A percentile compares a stretch with the other conserved stretches of the same genome.
Conservation (phyloP, 2,113 vertebrate genomes). For the Cyprinodon tularosa region DNA sequence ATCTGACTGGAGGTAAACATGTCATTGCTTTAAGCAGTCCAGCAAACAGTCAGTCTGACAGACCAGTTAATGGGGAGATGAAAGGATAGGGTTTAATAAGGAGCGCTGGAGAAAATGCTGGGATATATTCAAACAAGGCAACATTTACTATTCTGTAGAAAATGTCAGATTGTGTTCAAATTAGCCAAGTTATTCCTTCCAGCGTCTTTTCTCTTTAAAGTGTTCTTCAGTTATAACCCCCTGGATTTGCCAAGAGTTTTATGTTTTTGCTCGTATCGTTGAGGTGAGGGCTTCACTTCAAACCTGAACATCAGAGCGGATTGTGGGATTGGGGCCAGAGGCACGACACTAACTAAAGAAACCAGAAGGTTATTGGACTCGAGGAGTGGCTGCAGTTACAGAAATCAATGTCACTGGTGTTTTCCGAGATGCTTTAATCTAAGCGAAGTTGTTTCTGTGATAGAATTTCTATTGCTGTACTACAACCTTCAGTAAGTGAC, state of each 20-base stretch:
- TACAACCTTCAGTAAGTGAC: constrained; percentile 20
- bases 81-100: constrained; percentile 66
- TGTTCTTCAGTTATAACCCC: constrained; percentile 23
- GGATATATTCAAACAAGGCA: constrained; percentile 55
- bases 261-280: constrained; percentile 33
- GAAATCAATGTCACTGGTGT: neutral
- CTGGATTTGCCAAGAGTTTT: constrained; percentile 41
- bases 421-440: neutral
- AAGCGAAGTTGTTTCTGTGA: neutral
- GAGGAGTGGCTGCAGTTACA: constrained; percentile 6
- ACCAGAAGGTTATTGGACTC: constrained; percentile 38
- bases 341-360: constrained; percentile 5
- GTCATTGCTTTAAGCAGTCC: constrained; percentile 56
- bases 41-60: constrained; percentile 70
- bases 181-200: constrained; percentile 17
- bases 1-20: constrained; percentile 72
- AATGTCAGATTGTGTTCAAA: constrained; percentile 59
- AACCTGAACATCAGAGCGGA: constrained; percentile 62
- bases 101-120: constrained; percentile 19
- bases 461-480: constrained; percentile 7
- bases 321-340: constrained; percentile 48
- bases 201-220: constrained; percentile 36
- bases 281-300: constrained; percentile 50
- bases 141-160: constrained; percentile 60
- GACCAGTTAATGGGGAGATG: constrained; percentile 70